phyloP scores from a whole-genome alignment of 2,797 vertebrate genomes.

The Heterohyrax brucei region DNA sequence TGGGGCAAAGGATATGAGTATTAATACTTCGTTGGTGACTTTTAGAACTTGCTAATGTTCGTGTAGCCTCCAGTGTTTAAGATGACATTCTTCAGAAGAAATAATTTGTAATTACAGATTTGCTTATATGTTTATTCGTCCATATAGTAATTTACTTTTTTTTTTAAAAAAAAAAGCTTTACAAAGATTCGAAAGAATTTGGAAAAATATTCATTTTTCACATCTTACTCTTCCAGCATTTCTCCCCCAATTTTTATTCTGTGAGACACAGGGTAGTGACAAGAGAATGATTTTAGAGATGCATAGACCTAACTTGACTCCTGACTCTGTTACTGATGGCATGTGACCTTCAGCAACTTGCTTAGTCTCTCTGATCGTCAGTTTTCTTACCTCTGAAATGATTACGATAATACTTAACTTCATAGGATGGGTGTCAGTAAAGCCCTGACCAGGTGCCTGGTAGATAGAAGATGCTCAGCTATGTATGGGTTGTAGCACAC shows the following conservation, averaged over 20 bases:
- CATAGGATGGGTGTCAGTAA: too few relatives aligned
- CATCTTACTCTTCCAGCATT: constrained; percentile 14
- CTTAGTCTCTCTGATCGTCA: not conserved
- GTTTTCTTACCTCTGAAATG: not conserved
- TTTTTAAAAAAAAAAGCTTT: not conserved
- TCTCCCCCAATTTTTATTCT: not conserved
- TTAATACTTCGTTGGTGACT: not conserved
- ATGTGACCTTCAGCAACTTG: not conserved
- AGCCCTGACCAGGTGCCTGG: not conserved
- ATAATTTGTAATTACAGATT: not conserved
- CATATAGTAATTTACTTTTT: not conserved
- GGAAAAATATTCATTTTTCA: not conserved
- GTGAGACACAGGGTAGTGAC: not conserved
- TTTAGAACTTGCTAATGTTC: constrained; percentile 39
- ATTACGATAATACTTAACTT: not conserved
- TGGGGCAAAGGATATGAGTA: not conserved
- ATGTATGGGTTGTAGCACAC: not conserved
- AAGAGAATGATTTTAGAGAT: not conserved
- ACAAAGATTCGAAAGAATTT: constrained; percentile 33
- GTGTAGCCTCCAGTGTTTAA: not conserved
- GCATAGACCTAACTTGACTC: not conserved
- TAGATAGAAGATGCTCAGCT: not conserved
- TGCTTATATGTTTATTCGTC: not conserved
- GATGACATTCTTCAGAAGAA: not conserved
- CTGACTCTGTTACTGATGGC: not conserved